These are phyloP conservation scores for Okamejei kenojei DNA, from an alignment of 2,797 vertebrate genomes.

Conservation along the genomic window DNA sequence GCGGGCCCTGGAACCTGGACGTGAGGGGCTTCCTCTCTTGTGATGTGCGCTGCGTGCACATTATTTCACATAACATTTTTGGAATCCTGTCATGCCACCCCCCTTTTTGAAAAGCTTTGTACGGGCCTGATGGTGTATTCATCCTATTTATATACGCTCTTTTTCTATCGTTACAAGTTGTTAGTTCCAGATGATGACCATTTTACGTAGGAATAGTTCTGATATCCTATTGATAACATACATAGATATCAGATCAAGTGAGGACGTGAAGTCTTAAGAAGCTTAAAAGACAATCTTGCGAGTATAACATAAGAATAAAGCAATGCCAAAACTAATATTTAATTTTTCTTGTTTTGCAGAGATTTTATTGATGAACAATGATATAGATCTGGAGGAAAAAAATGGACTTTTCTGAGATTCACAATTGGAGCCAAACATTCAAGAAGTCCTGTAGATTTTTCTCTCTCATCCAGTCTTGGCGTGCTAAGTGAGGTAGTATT, in stretches of 20 bases:
- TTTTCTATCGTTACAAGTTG: too few relatives aligned
- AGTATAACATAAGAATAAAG: background rate
- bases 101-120: too few relatives aligned
- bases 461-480: conserved; percentile 68
- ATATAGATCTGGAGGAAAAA: conserved; percentile 62
- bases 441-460: conserved; percentile 71
- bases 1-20: too few relatives aligned
- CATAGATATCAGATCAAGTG: background rate
- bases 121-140: too few relatives aligned
- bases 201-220: background rate
- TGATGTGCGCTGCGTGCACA: too few relatives aligned
- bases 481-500: conserved; percentile 58
- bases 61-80: too few relatives aligned
- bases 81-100: too few relatives aligned
- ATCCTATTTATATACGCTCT: too few relatives aligned
- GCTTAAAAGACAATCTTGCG: background rate
- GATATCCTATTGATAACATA: background rate
- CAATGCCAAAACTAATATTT: background rate
- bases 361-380: conserved; percentile 67
- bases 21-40: too few relatives aligned
- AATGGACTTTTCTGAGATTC: conserved; percentile 69
- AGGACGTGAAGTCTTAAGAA: background rate
- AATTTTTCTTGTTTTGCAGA: conserved; percentile 45
- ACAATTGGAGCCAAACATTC: conserved; percentile 60
- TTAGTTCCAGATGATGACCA: too few relatives aligned